These are phyloP conservation scores for Rhizomys pruinosus DNA, from an alignment of 2,113 vertebrate genomes.

Conservation along the genomic window DNA sequence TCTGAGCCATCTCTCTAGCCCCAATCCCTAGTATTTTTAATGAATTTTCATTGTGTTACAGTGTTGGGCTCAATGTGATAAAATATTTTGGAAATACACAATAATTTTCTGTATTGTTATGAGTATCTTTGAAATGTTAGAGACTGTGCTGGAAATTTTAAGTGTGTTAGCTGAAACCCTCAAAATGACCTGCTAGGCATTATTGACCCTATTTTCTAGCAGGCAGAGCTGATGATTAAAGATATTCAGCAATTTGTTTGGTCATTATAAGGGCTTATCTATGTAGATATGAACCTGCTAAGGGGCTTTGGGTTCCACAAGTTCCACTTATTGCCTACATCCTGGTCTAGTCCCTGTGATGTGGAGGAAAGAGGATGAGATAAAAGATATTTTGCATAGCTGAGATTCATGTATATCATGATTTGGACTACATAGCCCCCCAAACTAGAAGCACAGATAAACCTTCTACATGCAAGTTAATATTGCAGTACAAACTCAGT, in stretches of 20 bases:
- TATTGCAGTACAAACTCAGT: not conserved
- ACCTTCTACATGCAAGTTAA: slow-evolving; percentile 13
- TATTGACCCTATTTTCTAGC: slow-evolving; percentile 12
- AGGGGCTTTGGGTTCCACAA: not conserved
- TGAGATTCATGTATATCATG: not conserved
- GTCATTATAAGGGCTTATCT: not conserved
- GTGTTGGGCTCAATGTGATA: not conserved
- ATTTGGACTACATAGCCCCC: not conserved
- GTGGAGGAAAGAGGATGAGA: not conserved
- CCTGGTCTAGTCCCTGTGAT: not conserved
- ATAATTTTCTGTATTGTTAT: not conserved
- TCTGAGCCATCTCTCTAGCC: too few relatives aligned
- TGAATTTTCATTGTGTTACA: slow-evolving; percentile 7
- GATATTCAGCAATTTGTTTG: not conserved
- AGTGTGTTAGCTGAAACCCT: not conserved
- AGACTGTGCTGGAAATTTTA: not conserved
- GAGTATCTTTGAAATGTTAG: not conserved
- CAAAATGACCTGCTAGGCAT: not conserved
- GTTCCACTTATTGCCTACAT: not conserved
- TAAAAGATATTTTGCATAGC: not conserved
- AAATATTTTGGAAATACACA: slow-evolving; percentile 45
- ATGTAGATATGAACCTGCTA: not conserved
- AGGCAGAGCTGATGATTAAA: not conserved
- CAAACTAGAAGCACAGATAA: not conserved
- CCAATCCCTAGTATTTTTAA: not conserved